Evolutionary conservation across 2,113 vertebrate species (phyloP).

Genomic region (Ochotona curzoniae): DNA sequence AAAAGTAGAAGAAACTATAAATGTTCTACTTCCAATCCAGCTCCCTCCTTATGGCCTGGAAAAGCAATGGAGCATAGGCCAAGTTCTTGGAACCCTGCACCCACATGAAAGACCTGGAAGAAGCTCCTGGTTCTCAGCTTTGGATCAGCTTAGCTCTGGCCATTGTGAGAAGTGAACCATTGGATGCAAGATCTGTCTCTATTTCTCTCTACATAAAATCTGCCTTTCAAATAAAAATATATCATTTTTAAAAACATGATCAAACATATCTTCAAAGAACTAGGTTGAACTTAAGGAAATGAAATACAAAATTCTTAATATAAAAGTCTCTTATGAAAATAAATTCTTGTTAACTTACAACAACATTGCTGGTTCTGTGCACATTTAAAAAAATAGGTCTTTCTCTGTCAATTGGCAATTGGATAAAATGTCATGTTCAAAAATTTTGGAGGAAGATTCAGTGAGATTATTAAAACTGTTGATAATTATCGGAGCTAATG

Average conservation of each 20-base stretch:
- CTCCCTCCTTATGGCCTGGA: no score
- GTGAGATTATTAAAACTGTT: neutral
- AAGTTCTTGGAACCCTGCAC: no score
- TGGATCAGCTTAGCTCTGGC: no score
- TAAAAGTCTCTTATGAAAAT: neutral
- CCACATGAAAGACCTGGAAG: no score
- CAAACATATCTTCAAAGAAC: neutral
- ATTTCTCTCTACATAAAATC: no score
- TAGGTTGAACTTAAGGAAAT: conserved; percentile 5
- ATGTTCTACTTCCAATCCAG: neutral
- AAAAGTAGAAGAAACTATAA: conserved; percentile 39
- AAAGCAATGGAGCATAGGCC: no score
- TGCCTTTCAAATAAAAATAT: no score
- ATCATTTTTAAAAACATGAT: neutral
- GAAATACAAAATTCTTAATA: conserved; percentile 2
- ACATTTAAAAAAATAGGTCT: neutral
- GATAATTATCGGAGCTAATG: conserved; percentile 1
- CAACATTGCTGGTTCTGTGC: neutral
- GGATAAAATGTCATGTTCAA: neutral
- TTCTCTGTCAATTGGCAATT: neutral
- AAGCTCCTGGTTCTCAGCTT: no score
- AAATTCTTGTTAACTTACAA: neutral
- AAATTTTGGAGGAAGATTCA: neutral
- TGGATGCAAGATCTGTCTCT: no score
- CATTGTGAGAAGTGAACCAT: no score